Evolutionary conservation across 2,888 invertebrate species (phyloP).

Genomic region (Brachypterus glaber): DNA sequence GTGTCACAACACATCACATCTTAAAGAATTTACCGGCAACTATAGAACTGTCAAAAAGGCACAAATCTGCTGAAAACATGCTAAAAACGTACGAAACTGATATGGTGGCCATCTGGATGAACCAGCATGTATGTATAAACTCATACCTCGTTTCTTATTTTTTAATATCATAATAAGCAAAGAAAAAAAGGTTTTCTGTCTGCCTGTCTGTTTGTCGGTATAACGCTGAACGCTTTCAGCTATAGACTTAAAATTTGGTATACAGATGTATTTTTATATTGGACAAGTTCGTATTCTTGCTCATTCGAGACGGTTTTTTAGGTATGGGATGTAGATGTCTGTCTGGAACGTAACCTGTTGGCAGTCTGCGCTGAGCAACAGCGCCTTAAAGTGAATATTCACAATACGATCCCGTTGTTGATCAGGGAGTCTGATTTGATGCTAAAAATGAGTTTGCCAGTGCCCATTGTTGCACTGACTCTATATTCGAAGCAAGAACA

Average conservation of each 20-base stretch:
- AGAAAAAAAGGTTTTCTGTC: too few relatives aligned
- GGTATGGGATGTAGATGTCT: slow-evolving; percentile 57
- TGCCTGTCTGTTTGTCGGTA: too few relatives aligned
- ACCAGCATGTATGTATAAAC: slow-evolving; percentile 57
- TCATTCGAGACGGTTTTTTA: too few relatives aligned
- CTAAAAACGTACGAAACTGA: slow-evolving; percentile 68
- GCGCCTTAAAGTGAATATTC: slow-evolving; percentile 65
- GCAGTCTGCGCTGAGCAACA: slow-evolving; percentile 53
- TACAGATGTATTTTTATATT: too few relatives aligned
- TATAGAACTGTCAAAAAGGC: slow-evolving; percentile 63
- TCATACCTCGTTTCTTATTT: too few relatives aligned
- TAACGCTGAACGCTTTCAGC: too few relatives aligned
- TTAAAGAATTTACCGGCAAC: slow-evolving; percentile 63
- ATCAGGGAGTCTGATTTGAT: slow-evolving; percentile 79
- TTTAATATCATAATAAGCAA: too few relatives aligned
- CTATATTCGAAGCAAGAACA: slow-evolving; percentile 68
- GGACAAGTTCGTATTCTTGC: too few relatives aligned
- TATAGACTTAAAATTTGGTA: too few relatives aligned
- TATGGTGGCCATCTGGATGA: slow-evolving; percentile 75
- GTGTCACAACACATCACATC: slow-evolving; percentile 66
- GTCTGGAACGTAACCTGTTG: slow-evolving; percentile 53
- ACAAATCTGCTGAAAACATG: slow-evolving; percentile 62
- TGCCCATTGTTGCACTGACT: slow-evolving; percentile 73
- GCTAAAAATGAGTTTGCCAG: slow-evolving; percentile 69
- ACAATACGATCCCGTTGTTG: slow-evolving; percentile 62